Base-by-base conservation (phyloP, 2,113 vertebrate species). In the Crypturellus undulatus region DNA sequence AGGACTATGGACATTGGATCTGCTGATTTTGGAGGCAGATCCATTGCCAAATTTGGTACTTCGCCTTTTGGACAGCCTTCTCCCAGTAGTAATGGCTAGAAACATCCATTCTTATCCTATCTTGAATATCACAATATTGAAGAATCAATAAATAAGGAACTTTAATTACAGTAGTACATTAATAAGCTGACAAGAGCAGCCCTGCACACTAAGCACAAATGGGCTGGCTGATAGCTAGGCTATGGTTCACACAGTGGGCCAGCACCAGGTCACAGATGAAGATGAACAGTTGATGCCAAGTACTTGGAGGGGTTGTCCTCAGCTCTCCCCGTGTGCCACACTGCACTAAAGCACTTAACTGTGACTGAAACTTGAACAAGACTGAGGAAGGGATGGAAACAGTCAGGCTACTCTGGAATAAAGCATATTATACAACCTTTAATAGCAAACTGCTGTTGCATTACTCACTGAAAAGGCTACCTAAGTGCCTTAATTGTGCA, bases 251-350 rank as follows among this genome's bases (percentile, higher is more conserved):
- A 2, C 26, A 1, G 12, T 42, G 38, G 68, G 13, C 26, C 58
- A 10, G 14, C 4, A 14, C 26, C 28, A 70, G 25, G 7, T 36
- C 6, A 12, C 19, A 77, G 49, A 30, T 42, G 56, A 51, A 59
- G 18, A 88, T 7, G 21, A 91, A 38, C 0, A 2, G 67, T 25
- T 25, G 10, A n/a, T 4, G 26, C n/a, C 70, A 26, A 69, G 24
- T 42, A 20, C 45, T 25, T 32, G 1, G 16, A 54, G 8, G 28
- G 30, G 58, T 42, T 43, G 25, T 7, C 17, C 71, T 59, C 68
- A 76, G 4, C 24, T 12, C 22, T 24, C 11, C 17, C 26, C 1
- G 0, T 5, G n/a, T 5, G 20, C 9, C 4, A 28, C 10, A 8
- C 47, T 38, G 63, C 34, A 52, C 16, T 22, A 43, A 32, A 45